Evolutionary conservation across 2,797 vertebrate species (phyloP).

Genomic region (Hippoglossus hippoglossus): DNA sequence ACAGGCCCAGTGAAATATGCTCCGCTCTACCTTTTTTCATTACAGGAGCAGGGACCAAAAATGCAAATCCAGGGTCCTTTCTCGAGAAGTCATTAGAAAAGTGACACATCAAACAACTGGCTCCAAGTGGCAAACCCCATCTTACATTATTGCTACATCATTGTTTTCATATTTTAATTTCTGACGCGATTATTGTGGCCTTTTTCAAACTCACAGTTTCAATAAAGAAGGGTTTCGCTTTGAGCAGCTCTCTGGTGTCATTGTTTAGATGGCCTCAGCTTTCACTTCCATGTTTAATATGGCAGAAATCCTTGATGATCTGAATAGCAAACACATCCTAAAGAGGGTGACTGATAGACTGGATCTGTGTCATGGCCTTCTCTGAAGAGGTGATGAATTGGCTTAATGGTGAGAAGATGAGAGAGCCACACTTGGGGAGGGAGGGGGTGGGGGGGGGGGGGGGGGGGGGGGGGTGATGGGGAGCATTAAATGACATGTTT

Average conservation of each 20-base stretch:
- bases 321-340: slow-evolving; percentile 52
- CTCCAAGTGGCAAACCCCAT: slow-evolving; percentile 64
- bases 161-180: slow-evolving; percentile 70
- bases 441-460: slow-evolving; percentile 14
- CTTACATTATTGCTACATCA: slow-evolving; percentile 60
- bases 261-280: slow-evolving; percentile 46
- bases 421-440: slow-evolving; percentile 43
- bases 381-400: slow-evolving; percentile 78
- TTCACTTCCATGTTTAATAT: slow-evolving; percentile 54
- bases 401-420: slow-evolving; percentile 75
- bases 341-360: slow-evolving; percentile 68
- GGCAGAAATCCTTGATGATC: slow-evolving; percentile 60
- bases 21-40: slow-evolving; percentile 82
- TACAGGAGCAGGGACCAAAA: slow-evolving; percentile 78
- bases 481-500: slow-evolving; percentile 78
- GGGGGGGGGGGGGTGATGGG: slow-evolving; percentile 44
- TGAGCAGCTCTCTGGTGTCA: slow-evolving; percentile 33
- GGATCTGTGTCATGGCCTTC: slow-evolving; percentile 71
- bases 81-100: slow-evolving; percentile 78
- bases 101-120: slow-evolving; percentile 79
- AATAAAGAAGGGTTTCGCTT: slow-evolving; percentile 35
- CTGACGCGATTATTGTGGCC: slow-evolving; percentile 18
- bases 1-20: slow-evolving; percentile 86
- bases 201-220: slow-evolving; percentile 40
- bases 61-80: slow-evolving; percentile 79